phyloP scores from a whole-genome alignment of 2,888 invertebrate species.

The Aphidius colemani region DNA sequence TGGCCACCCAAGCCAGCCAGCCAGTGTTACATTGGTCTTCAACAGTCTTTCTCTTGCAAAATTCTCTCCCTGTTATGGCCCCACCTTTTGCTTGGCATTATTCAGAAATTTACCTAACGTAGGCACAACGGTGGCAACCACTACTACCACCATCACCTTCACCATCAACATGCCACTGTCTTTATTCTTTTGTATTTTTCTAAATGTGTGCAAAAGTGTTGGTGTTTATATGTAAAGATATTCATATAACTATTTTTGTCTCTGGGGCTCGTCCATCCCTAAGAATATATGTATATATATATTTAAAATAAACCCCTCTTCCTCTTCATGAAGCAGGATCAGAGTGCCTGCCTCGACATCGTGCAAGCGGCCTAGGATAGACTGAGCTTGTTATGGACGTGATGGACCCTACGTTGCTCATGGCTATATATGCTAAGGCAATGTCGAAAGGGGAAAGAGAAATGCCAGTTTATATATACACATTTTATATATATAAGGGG shows the following conservation, averaged over 20 bases:
- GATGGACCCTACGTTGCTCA: conserved; percentile 58
- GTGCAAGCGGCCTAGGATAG: conserved; percentile 45
- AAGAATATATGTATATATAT: conserved; percentile 10
- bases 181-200: conserved; percentile 22
- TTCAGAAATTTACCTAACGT: conserved; percentile 56
- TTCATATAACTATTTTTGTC: conserved; percentile 28
- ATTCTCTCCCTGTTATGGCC: conserved; percentile 21
- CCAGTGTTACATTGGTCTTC: conserved; percentile 15
- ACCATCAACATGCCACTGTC: conserved; percentile 24
- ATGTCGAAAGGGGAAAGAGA: conserved; percentile 26
- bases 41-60: conserved; percentile 41
- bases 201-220: no score
- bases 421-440: conserved; percentile 32
- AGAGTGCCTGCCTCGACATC: conserved; percentile 30
- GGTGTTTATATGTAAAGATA: not conserved
- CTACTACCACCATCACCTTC: no score
- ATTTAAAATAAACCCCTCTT: conserved; percentile 33
- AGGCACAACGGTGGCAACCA: conserved; percentile 37
- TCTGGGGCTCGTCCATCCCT: conserved; percentile 32
- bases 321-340: conserved; percentile 43
- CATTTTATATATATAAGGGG: conserved; percentile 28
- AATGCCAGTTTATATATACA: conserved; percentile 14
- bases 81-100: conserved; percentile 40
- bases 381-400: conserved; percentile 57
- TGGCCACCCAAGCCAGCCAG: conserved; percentile 35